Conservation (phyloP, 2,113 vertebrate species). For the Silurus asotus region DNA sequence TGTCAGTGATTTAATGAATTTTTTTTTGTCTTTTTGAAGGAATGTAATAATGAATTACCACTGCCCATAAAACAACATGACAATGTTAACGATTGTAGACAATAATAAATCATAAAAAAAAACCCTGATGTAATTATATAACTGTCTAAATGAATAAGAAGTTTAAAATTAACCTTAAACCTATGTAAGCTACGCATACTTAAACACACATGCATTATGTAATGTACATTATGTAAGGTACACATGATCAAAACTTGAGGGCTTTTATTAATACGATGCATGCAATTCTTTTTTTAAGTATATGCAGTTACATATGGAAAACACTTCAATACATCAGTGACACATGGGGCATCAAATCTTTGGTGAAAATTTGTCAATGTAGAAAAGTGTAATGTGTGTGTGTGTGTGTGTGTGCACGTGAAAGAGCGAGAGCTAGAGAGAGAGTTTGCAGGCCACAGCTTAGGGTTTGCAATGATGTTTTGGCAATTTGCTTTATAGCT, state of each 20-base stretch:
- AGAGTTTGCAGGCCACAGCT: neutral
- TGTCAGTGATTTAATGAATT: too few relatives aligned
- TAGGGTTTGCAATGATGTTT: neutral
- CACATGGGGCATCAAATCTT: neutral
- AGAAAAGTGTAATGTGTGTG: slow-evolving; percentile 6
- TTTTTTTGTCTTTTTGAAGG: neutral
- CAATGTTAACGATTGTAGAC: neutral
- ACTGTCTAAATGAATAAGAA: neutral
- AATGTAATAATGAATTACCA: neutral
- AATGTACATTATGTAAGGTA: neutral
- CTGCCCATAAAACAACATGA: neutral
- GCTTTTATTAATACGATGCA: slow-evolving; percentile 32
- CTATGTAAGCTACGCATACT: too few relatives aligned
- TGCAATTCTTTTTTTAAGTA: slow-evolving; percentile 22
- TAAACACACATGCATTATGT: neutral
- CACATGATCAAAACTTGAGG: neutral
- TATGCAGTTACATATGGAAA: slow-evolving; percentile 11
- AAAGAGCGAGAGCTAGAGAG: too few relatives aligned
- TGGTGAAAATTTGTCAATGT: slow-evolving; percentile 14
- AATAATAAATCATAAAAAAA: neutral
- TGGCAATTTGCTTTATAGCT: neutral
- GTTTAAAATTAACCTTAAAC: too few relatives aligned
- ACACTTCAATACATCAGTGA: neutral
- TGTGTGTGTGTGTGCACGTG: too few relatives aligned
- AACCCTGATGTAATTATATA: neutral